These are phyloP conservation scores for Triplophysa yarkandensis DNA, from an alignment of 2,797 vertebrate genomes.

Conservation along the genomic window DNA sequence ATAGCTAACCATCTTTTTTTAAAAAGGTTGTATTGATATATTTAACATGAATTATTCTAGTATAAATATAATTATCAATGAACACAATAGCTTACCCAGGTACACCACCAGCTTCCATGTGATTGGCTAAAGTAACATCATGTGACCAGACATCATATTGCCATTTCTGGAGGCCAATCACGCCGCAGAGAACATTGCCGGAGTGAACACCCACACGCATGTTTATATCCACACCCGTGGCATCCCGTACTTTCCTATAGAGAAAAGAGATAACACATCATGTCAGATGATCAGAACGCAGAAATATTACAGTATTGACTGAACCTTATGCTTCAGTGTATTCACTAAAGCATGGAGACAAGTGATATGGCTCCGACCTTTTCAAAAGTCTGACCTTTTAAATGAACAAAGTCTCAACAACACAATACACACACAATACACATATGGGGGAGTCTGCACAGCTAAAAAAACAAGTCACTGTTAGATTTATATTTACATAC, in stretches of 20 bases:
- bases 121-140: conserved; percentile 95
- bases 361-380: conserved; percentile 29
- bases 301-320: conserved; percentile 4
- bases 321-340: background rate
- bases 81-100: conserved; percentile 83
- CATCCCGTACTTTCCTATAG: conserved; percentile 91
- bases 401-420: background rate
- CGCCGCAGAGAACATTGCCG: conserved; percentile 94
- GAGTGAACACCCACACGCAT: conserved; percentile 98
- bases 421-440: no score
- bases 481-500: no score
- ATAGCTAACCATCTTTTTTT: background rate
- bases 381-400: conserved; percentile 28
- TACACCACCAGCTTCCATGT: conserved; percentile 97
- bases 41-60: no score
- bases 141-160: conserved; percentile 99
- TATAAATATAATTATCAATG: background rate
- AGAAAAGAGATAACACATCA: background rate
- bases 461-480: no score
- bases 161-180: conserved; percentile 98
- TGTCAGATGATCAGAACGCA: background rate
- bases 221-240: conserved; percentile 94
- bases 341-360: conserved; percentile 19
- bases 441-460: no score
- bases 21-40: no score